phyloP scores from a whole-genome alignment of 2,888 invertebrate genomes.

The Watsonalla binaria region DNA sequence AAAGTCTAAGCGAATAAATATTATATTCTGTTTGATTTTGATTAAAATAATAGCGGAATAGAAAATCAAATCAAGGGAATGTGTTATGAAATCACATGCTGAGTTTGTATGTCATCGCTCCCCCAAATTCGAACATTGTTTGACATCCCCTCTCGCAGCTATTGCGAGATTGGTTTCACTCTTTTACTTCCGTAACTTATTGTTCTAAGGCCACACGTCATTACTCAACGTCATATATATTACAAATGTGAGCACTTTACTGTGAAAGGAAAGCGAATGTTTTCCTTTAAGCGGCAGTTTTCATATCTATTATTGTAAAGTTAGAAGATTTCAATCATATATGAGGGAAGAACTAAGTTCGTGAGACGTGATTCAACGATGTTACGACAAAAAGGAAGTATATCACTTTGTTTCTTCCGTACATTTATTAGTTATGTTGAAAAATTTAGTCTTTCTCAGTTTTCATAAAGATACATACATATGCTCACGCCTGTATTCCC shows the following conservation, averaged over 20 bases:
- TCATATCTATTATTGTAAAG: conserved; percentile 19
- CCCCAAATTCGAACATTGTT: conserved; percentile 38
- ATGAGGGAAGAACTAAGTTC: background rate
- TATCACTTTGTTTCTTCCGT: background rate
- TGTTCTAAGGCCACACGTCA: conserved; percentile 66
- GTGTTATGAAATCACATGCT: background rate
- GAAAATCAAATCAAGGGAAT: too few species aligned
- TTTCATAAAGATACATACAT: too few species aligned
- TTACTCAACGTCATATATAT: conserved; percentile 69
- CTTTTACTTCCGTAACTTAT: conserved; percentile 66
- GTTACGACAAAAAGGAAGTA: background rate
- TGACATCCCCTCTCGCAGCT: conserved; percentile 41
- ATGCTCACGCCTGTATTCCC: too few species aligned
- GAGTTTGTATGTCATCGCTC: conserved; percentile 30
- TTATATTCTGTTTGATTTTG: too few species aligned
- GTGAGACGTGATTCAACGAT: background rate
- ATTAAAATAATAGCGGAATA: background rate
- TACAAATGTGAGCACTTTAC: conserved; percentile 52
- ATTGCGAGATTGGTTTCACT: conserved; percentile 67
- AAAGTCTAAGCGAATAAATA: background rate
- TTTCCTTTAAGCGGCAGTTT: conserved; percentile 54
- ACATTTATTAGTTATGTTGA: too few species aligned
- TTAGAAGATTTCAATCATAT: conserved; percentile 2
- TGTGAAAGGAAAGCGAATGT: conserved; percentile 47
- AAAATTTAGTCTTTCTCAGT: too few species aligned